phyloP scores from a whole-genome alignment of 64 coral and sea anemone species.

The Actinia tenebrosa region DNA sequence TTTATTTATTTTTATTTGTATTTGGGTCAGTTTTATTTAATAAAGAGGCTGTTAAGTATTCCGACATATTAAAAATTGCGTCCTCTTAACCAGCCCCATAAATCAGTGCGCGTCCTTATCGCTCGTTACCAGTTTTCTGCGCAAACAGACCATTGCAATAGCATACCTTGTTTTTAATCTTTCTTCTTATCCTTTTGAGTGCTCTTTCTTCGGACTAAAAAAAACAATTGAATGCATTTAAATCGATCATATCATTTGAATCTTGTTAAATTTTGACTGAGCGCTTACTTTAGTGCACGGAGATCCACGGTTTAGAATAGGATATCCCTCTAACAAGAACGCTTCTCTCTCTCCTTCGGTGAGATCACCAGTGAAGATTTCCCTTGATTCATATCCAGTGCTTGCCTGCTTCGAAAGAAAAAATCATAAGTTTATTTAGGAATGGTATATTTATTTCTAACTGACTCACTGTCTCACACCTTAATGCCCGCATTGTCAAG shows the following conservation, averaged over 20 bases:
- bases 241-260: no score
- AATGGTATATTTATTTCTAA: no score
- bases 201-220: slow-evolving; percentile 72
- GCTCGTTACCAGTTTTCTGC: no score
- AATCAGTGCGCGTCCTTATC: no score
- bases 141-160: no score
- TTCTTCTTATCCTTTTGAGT: slow-evolving; percentile 76
- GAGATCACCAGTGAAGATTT: background rate
- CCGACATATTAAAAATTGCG: no score
- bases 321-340: background rate
- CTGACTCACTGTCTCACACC: background rate
- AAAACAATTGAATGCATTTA: background rate
- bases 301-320: background rate
- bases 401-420: background rate
- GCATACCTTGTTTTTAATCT: slow-evolving; percentile 85
- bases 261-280: background rate
- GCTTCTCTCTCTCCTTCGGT: background rate
- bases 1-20: no score
- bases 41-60: no score
- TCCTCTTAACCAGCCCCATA: no score
- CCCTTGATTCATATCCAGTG: background rate
- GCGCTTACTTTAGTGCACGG: background rate
- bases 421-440: no score
- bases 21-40: no score
- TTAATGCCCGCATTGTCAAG: background rate